phyloP scores from a whole-genome alignment of 1,140 invertebrate species.

The Eupristina koningsbergeri region DNA sequence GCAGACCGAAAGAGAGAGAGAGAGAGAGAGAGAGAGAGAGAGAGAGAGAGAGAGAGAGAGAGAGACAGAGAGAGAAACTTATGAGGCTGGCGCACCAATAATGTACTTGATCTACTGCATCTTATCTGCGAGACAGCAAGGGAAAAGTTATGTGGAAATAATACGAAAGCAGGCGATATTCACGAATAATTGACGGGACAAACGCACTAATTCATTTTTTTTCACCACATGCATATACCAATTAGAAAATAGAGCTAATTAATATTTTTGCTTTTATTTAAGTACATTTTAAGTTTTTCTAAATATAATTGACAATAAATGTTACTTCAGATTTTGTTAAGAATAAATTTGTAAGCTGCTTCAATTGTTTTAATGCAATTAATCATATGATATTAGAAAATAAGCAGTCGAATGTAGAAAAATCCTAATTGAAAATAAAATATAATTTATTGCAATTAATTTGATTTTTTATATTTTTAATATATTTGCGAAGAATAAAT shows the following conservation, averaged over 20 bases:
- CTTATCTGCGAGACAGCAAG: slow-evolving; percentile 13
- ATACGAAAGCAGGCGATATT: slow-evolving; percentile 1
- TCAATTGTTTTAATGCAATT: background rate
- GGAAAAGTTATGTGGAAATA: slow-evolving; percentile 13
- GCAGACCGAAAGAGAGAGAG: too few relatives aligned
- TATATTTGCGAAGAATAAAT: too few relatives aligned
- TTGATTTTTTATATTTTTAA: too few relatives aligned
- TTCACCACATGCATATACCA: too few relatives aligned
- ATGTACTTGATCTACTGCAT: slow-evolving; percentile 40
- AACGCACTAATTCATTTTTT: slow-evolving; percentile 8
- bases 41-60: too few relatives aligned
- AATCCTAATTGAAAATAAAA: too few relatives aligned
- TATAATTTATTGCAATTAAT: too few relatives aligned
- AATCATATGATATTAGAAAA: background rate
- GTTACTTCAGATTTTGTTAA: background rate
- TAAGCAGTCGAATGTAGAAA: background rate
- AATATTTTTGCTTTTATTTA: slow-evolving; percentile 29
- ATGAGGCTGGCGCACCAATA: background rate
- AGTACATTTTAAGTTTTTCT: background rate
- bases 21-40: background rate
- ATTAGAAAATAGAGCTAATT: slow-evolving; percentile 25
- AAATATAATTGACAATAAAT: background rate
- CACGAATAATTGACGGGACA: slow-evolving; percentile 43
- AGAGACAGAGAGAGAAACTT: background rate
- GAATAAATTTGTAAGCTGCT: background rate